Conservation (phyloP, 2,888 invertebrate genomes). For the Drosophila parthenogenetica region DNA sequence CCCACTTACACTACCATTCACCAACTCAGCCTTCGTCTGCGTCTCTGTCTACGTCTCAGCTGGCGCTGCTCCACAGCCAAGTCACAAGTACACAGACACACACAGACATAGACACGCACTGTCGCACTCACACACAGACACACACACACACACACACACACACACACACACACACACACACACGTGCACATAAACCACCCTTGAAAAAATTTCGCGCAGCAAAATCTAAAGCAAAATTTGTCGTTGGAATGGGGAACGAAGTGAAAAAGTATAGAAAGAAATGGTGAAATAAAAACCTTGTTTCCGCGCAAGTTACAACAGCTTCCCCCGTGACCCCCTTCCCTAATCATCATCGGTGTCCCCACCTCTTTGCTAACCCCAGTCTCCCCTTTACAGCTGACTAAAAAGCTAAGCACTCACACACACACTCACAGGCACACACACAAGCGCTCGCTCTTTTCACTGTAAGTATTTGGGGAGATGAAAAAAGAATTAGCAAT, state of each 20-base stretch:
- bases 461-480: not conserved
- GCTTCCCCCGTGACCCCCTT: constrained; percentile 6
- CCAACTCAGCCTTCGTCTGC: constrained; percentile 15
- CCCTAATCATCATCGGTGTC: not conserved
- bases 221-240: constrained; percentile 75
- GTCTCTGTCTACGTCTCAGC: constrained; percentile 36
- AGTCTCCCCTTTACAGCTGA: constrained; percentile 43
- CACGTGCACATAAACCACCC: constrained; percentile 77
- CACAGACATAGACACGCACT: constrained; percentile 49
- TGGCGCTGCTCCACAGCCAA: constrained; percentile 46
- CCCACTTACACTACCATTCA: not conserved
- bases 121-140: constrained; percentile 40
- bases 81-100: constrained; percentile 36
- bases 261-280: constrained; percentile 75
- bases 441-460: constrained; percentile 35
- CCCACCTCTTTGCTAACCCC: not conserved
- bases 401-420: constrained; percentile 77
- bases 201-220: constrained; percentile 81
- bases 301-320: constrained; percentile 80
- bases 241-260: constrained; percentile 19
- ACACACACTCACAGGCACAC: constrained; percentile 42
- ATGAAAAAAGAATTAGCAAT: not conserved
- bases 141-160: constrained; percentile 31
- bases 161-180: constrained; percentile 19
- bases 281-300: constrained; percentile 81